Percentiles rank a stretch among this genome's conserved stretches.
These are phyloP conservation scores for Mionectes olivaceus DNA, from an alignment of 2,797 vertebrate species.

Conservation along the genomic window DNA sequence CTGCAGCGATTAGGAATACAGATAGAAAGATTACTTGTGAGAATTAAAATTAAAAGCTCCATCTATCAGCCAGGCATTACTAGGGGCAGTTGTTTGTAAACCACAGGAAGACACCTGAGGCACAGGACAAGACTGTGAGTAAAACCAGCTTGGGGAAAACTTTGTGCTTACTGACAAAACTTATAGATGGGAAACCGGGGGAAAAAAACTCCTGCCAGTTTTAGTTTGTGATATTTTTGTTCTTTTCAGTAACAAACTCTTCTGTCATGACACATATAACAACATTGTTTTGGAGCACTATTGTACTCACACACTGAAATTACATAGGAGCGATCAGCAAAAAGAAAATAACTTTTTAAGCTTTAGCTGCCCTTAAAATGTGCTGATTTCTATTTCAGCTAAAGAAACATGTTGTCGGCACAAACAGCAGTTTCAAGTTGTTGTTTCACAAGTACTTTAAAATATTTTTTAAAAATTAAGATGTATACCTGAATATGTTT, in stretches of 20 bases:
- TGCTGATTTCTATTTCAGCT: background rate
- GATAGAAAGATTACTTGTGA: background rate
- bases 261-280: rapidly evolving
- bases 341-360: background rate
- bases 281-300: background rate
- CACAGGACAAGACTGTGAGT: background rate
- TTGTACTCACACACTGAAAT: background rate
- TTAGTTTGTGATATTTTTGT: background rate
- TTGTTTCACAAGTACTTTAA: background rate
- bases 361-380: background rate
- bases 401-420: background rate
- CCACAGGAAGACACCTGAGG: background rate
- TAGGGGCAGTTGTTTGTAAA: background rate
- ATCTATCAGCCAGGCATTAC: background rate
- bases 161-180: background rate
- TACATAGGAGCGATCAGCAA: background rate
- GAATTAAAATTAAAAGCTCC: background rate
- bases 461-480: background rate
- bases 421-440: background rate
- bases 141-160: background rate
- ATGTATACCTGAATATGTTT: background rate
- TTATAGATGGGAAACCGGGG: background rate
- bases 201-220: background rate
- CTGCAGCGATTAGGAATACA: background rate
- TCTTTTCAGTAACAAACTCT: background rate